Evolutionary conservation across 1,140 invertebrate species (phyloP).

Genomic region (Penaeus chinensis): DNA sequence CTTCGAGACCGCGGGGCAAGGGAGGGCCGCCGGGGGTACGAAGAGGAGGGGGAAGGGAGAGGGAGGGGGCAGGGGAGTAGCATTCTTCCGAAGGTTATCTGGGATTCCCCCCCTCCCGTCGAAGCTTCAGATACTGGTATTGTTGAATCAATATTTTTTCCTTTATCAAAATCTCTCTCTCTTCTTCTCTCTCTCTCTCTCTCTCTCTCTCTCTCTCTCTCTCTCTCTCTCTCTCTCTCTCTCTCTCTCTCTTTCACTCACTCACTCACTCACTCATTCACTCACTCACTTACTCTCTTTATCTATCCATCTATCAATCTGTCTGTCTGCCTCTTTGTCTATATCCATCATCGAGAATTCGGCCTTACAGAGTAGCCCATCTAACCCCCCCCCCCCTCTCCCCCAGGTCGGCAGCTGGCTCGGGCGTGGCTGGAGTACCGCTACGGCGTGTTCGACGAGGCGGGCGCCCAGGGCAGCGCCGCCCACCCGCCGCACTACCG

Average conservation of each 20-base stretch:
- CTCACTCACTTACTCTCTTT: background rate
- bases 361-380: background rate
- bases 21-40: too few species aligned
- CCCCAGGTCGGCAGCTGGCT: constrained; percentile 69
- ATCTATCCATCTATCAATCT: background rate
- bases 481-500: constrained; percentile 64
- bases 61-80: too few species aligned
- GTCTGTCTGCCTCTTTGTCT: too few species aligned
- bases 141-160: too few species aligned
- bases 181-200: too few species aligned
- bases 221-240: background rate
- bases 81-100: too few species aligned
- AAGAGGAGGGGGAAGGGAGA: too few species aligned
- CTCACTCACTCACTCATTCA: constrained; percentile 1
- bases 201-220: background rate
- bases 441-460: constrained; percentile 67
- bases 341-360: background rate
- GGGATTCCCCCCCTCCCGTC: too few species aligned
- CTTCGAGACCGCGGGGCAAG: too few species aligned
- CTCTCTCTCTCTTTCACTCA: background rate
- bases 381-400: constrained; percentile 17
- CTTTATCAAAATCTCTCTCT: too few species aligned
- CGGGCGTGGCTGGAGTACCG: constrained; percentile 66
- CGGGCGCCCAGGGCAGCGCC: constrained; percentile 63
- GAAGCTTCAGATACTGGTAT: too few species aligned